phyloP scores from a whole-genome alignment of 2,113 vertebrate species.

The Pungitius pungitius region DNA sequence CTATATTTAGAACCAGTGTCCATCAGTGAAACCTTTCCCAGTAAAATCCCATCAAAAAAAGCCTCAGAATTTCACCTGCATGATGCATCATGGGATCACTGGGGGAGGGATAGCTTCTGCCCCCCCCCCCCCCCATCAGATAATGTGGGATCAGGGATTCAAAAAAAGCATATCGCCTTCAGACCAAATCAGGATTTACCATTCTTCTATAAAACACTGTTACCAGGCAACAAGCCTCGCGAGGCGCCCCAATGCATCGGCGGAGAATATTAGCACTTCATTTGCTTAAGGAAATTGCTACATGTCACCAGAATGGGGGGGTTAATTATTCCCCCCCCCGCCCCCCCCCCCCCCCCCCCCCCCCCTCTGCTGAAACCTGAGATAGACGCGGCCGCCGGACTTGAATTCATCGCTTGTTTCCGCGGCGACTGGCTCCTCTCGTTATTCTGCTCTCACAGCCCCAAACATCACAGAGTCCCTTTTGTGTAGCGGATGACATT shows the following conservation, averaged over 20 bases:
- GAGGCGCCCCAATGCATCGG: constrained; percentile 49
- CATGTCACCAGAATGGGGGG: constrained; percentile 43
- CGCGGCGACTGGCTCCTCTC: constrained; percentile 12
- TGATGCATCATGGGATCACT: constrained; percentile 16
- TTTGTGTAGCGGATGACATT: constrained; percentile 32
- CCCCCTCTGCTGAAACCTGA: constrained; percentile 32
- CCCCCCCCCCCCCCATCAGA: not conserved
- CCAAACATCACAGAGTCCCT: constrained; percentile 24
- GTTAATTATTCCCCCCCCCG: constrained; percentile 57
- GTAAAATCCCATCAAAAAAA: constrained; percentile 1
- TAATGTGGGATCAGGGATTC: constrained; percentile 41
- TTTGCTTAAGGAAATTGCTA: constrained; percentile 66
- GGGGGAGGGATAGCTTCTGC: not conserved
- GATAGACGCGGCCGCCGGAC: constrained; percentile 23
- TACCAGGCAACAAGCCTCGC: constrained; percentile 62
- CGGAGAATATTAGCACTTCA: constrained; percentile 57
- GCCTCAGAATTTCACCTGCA: not conserved
- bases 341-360: constrained; percentile 43
- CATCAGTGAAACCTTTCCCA: accelerated
- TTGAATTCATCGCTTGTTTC: constrained; percentile 42
- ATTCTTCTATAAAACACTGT: constrained; percentile 43
- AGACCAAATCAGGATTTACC: constrained; percentile 42
- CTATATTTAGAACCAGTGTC: not conserved
- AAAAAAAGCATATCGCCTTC: constrained; percentile 9
- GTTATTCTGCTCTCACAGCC: constrained; percentile 36